These are phyloP conservation scores for Pagetopsis macropterus DNA, from an alignment of 2,797 vertebrate genomes.

Conservation along the genomic window DNA sequence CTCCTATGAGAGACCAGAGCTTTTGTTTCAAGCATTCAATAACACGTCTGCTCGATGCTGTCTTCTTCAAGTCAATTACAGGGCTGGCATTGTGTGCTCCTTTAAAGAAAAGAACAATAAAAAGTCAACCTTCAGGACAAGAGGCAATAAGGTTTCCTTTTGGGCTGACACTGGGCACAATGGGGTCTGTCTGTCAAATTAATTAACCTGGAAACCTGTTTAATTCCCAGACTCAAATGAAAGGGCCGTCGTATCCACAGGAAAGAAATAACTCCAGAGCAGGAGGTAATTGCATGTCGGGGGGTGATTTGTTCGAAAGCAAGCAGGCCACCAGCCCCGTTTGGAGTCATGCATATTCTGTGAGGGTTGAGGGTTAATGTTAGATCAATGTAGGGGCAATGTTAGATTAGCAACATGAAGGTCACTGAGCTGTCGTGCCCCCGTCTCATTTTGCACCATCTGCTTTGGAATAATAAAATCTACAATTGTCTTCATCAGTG, in stretches of 20 bases:
- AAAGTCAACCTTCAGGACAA: conserved; percentile 73
- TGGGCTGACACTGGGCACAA: conserved; percentile 76
- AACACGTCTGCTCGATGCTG: conserved; percentile 56
- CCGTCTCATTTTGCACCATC: conserved; percentile 71
- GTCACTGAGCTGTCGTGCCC: conserved; percentile 64
- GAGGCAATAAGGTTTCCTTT: conserved; percentile 74
- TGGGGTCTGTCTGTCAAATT: conserved; percentile 81
- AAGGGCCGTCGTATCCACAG: conserved; percentile 64
- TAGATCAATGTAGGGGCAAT: conserved; percentile 73
- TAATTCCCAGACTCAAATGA: conserved; percentile 75
- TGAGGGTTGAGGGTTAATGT: conserved; percentile 74
- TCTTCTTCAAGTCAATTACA: conserved; percentile 75
- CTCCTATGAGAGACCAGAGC: conserved; percentile 47
- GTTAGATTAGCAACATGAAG: conserved; percentile 78
- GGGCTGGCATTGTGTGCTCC: conserved; percentile 36
- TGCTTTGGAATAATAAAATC: conserved; percentile 76
- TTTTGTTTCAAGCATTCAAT: conserved; percentile 70
- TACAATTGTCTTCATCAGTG: conserved; percentile 46
- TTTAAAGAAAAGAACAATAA: conserved; percentile 72
- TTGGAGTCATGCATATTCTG: conserved; percentile 74
- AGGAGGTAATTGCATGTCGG: conserved; percentile 81
- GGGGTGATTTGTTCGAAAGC: conserved; percentile 78
- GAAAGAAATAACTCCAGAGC: conserved; percentile 71
- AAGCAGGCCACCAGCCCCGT: conserved; percentile 59
- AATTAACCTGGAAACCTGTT: conserved; percentile 81